Percentiles rank a stretch among this genome's conserved stretches.
Evolutionary conservation across 2,113 vertebrate genomes (phyloP).

Genomic region (Dissostichus mawsoni): DNA sequence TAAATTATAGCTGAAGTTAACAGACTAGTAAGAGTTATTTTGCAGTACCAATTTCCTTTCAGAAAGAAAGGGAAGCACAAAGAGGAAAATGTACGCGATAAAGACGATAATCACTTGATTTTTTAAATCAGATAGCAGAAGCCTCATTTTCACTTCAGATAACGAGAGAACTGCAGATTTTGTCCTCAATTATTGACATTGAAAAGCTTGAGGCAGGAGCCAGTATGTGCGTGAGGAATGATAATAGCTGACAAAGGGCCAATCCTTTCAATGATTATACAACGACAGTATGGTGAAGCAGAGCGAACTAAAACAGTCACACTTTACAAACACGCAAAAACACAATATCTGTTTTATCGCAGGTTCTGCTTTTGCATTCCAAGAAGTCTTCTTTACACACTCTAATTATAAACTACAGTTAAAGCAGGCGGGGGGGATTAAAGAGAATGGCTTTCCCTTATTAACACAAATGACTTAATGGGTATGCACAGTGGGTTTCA

Average conservation of each 20-base stretch:
- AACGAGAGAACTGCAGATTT: background rate
- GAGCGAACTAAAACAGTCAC: background rate
- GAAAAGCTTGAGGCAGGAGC: background rate
- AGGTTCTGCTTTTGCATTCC: background rate
- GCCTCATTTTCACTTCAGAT: background rate
- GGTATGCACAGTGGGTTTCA: background rate
- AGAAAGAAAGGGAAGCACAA: background rate
- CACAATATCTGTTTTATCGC: background rate
- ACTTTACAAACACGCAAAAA: background rate
- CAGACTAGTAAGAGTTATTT: background rate
- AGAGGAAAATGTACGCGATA: background rate
- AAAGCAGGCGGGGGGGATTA: slow-evolving; percentile 11
- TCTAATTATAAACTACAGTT: slow-evolving; percentile 5
- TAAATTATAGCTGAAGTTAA: slow-evolving; percentile 6
- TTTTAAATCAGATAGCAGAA: background rate
- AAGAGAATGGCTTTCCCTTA: slow-evolving; percentile 14
- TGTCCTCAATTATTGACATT: background rate
- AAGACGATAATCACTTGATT: background rate
- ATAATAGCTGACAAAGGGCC: background rate
- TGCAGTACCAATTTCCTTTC: background rate
- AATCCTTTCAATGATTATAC: background rate
- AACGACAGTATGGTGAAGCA: no score
- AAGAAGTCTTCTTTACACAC: background rate
- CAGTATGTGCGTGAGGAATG: background rate
- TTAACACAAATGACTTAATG: slow-evolving; percentile 32